Evolutionary conservation across 2,113 vertebrate genomes (phyloP).

Genomic region (Grantiella picta): DNA sequence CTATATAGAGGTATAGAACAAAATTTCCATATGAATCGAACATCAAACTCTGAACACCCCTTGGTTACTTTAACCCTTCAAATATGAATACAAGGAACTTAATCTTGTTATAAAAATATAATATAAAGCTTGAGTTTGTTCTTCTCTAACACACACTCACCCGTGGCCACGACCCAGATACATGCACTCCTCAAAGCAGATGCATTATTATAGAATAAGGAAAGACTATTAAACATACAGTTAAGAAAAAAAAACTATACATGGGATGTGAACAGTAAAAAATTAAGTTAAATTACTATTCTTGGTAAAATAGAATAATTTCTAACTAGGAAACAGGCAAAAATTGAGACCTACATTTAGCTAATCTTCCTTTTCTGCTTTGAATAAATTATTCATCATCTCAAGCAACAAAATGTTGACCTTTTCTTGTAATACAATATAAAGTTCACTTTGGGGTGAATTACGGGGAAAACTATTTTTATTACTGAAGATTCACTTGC

Average conservation of each 20-base stretch:
- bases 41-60: background rate
- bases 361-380: background rate
- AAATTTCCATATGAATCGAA: background rate
- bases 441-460: background rate
- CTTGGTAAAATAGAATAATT: background rate
- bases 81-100: background rate
- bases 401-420: background rate
- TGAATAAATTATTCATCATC: background rate
- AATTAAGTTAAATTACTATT: background rate
- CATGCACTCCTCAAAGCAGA: background rate
- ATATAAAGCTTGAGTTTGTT: background rate
- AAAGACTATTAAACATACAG: background rate
- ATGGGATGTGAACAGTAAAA: background rate
- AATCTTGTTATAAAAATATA: background rate
- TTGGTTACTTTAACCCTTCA: background rate
- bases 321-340: background rate
- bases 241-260: background rate
- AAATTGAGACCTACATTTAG: background rate
- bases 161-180: background rate
- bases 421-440: background rate
- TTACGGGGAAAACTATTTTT: background rate
- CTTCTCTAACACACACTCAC: background rate
- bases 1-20: background rate
- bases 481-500: background rate
- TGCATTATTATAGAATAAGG: background rate